A percentile compares a stretch with the other conserved stretches of the same genome.
phyloP scores from a whole-genome alignment of 2,797 vertebrate genomes.

The Rhinella marina region DNA sequence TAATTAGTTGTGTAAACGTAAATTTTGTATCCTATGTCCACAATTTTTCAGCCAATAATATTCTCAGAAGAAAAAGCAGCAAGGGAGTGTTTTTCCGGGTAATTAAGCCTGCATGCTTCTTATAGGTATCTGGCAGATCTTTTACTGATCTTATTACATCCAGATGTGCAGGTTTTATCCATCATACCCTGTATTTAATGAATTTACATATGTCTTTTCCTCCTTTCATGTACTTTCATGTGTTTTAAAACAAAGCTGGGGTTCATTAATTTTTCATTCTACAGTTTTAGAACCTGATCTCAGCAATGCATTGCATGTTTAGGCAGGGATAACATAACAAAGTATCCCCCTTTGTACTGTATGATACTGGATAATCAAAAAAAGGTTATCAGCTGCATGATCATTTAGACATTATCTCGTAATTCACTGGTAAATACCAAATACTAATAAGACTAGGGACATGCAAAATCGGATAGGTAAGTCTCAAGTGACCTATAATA shows the following conservation, averaged over 20 bases:
- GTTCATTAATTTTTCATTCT: too few relatives aligned
- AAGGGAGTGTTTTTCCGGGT: conserved; percentile 19
- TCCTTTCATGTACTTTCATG: too few relatives aligned
- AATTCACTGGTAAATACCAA: not conserved
- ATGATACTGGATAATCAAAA: not conserved
- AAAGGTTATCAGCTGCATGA: not conserved
- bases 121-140: conserved; percentile 8
- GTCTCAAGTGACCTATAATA: not conserved
- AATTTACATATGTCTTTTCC: not conserved
- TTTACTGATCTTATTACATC: not conserved
- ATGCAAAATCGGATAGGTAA: not conserved
- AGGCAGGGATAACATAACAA: not conserved
- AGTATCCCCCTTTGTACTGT: not conserved
- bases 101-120: conserved; percentile 8
- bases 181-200: not conserved
- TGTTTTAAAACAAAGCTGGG: too few relatives aligned
- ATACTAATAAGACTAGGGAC: not conserved
- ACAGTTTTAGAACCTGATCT: too few relatives aligned
- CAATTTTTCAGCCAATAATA: conserved; percentile 1
- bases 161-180: conserved; percentile 32
- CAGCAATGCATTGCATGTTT: not conserved
- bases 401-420: not conserved
- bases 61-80: not conserved
- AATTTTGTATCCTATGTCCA: not conserved
- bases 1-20: not conserved